Percentiles rank a stretch among this genome's conserved stretches.
phyloP scores from a whole-genome alignment of 35 echinoderm and acorn worm genomes.

The Apostichopus japonicus region DNA sequence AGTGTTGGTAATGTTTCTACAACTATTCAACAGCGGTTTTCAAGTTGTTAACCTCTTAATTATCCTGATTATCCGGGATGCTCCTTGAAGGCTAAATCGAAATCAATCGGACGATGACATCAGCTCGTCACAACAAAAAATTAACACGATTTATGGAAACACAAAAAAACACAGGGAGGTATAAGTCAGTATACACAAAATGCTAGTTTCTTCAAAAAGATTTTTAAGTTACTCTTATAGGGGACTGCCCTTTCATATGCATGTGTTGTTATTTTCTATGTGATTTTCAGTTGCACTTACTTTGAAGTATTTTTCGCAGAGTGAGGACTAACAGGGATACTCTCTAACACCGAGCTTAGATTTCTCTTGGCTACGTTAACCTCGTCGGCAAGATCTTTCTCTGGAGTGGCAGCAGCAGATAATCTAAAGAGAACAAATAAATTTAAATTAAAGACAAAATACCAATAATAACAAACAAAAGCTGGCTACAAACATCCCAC shows the following conservation, averaged over 20 bases:
- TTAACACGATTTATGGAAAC: background rate
- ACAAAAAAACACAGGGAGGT: background rate
- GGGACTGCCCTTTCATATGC: background rate
- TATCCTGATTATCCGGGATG: too few species aligned
- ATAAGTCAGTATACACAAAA: background rate
- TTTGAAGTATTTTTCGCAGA: background rate
- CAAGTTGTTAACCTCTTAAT: too few species aligned
- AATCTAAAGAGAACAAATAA: conserved; percentile 1
- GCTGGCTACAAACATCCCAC: background rate
- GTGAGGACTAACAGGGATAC: conserved; percentile 4
- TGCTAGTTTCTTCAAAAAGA: background rate
- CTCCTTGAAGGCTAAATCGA: too few species aligned
- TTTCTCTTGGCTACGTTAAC: conserved; percentile 68
- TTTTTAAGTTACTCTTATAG: background rate
- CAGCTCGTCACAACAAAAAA: background rate
- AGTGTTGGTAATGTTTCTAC: too few species aligned
- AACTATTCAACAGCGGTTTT: too few species aligned
- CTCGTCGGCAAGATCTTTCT: background rate
- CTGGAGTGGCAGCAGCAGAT: conserved; percentile 40
- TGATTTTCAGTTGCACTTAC: background rate
- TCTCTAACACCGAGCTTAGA: conserved; percentile 62
- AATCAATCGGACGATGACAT: background rate
- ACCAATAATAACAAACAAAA: background rate
- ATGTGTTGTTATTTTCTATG: background rate
- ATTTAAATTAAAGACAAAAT: background rate